A percentile compares a stretch with the other conserved stretches of the same genome.
These are phyloP conservation scores for Diplodus sargus DNA, from an alignment of 2,797 vertebrate species.

Conservation along the genomic window DNA sequence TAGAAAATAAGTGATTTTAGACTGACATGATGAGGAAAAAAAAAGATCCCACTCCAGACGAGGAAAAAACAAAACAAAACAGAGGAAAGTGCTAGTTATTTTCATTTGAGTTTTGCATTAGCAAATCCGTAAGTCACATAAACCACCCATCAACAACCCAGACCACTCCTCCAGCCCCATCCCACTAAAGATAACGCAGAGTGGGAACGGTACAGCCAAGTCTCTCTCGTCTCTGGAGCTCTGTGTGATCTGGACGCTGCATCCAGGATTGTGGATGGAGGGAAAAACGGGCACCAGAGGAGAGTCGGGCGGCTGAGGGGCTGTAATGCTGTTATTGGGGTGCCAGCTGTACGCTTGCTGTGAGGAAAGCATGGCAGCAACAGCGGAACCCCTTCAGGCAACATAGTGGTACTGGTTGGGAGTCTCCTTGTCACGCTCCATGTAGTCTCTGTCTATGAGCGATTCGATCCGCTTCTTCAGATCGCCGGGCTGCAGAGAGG, in stretches of 20 bases:
- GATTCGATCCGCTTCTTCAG: slow-evolving; percentile 97
- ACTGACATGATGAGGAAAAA: slow-evolving; percentile 54
- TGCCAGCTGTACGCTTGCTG: slow-evolving; percentile 66
- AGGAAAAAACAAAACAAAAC: slow-evolving; percentile 51
- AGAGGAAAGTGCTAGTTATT: slow-evolving; percentile 79
- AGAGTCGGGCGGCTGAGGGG: slow-evolving; percentile 69
- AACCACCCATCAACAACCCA: slow-evolving; percentile 64
- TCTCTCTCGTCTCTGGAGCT: slow-evolving; percentile 64
- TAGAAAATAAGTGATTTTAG: slow-evolving; percentile 75
- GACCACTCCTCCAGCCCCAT: slow-evolving; percentile 55
- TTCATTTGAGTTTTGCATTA: slow-evolving; percentile 77
- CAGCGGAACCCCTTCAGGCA: slow-evolving; percentile 84
- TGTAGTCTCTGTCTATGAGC: slow-evolving; percentile 97
- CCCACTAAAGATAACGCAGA: slow-evolving; percentile 53
- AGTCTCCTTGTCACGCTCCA: slow-evolving; percentile 96
- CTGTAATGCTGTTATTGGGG: slow-evolving; percentile 63
- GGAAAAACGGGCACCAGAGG: slow-evolving; percentile 68
- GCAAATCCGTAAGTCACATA: slow-evolving; percentile 72
- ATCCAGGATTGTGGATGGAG: slow-evolving; percentile 57
- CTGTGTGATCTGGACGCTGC: slow-evolving; percentile 53
- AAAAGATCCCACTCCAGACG: slow-evolving; percentile 50
- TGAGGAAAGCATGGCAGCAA: slow-evolving; percentile 63
- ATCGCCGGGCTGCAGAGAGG: slow-evolving; percentile 89
- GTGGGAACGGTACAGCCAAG: slow-evolving; percentile 57
- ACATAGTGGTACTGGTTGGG: slow-evolving; percentile 97